Evolutionary conservation across 2,797 vertebrate species (phyloP), one percentile per base, ranked within the genome.

Genomic region (Cynodonichthys magdalenae): DNA sequence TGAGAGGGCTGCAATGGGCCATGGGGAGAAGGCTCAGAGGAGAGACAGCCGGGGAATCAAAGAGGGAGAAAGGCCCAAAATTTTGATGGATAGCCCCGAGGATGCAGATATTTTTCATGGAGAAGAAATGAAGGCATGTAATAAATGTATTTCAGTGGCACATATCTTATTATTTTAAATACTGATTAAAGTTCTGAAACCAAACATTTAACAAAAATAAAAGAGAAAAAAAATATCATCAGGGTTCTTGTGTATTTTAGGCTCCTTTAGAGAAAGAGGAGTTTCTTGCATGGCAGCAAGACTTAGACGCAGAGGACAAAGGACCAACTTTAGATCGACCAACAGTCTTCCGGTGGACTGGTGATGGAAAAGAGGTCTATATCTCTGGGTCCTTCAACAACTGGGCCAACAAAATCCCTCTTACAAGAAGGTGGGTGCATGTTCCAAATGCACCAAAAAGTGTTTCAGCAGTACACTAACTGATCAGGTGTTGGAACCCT

Each of bases 31-130:
- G 81, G 80, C 87, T 12, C 86, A 93, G 70, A 93, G 96, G 36
- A 91, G 95, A 55, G 96, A 98, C 87, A 95, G 91, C 78, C 90
- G 95, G 0, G 96, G 96, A 5, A 88, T 82, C 15, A 99, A 98
- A 76, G 97, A 96, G 1, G 95, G 96, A 3, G 96, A 96, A 61
- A 90, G 96, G 49, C 96, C 97, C 2, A 98, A 99, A 77, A 98
- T 99, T 77, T 75, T 99, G 15, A 98, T 99, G 97, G 97, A 99
- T 88, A 98, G 97, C 47, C 98, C 98, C 0, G 98, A 99, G 80
- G 98, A 98, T 54, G 92, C 96, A 0, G 96, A 98, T 70, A 92
- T 99, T 65, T 99, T 95, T 84, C 96, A 97, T 0, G 80, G 94
- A 0, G 96, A 98, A 78, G 97, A 97, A 59, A 94, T 96, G 31